phyloP scores from a whole-genome alignment of 2,888 invertebrate genomes.

The Latrodectus elegans region DNA sequence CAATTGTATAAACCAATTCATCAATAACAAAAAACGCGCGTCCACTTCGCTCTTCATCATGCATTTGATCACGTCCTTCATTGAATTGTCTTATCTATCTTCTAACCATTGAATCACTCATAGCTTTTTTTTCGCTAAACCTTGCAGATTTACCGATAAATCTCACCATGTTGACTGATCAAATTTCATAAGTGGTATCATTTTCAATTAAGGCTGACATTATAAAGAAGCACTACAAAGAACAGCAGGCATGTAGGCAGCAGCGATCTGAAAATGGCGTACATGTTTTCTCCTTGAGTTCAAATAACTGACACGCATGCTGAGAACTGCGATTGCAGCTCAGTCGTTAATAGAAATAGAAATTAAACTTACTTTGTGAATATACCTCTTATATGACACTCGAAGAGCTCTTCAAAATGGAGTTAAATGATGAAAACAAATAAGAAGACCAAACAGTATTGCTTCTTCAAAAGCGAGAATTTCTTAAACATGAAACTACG shows the following conservation, averaged over 20 bases:
- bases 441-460: too few relatives aligned
- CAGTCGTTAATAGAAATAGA: background rate
- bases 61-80: slow-evolving; percentile 14
- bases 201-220: background rate
- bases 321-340: background rate
- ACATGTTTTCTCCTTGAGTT: background rate
- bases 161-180: background rate
- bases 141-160: background rate
- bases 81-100: slow-evolving; percentile 17
- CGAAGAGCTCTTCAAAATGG: too few relatives aligned
- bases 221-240: background rate
- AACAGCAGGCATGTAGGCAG: background rate
- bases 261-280: background rate
- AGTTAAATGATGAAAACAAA: too few relatives aligned
- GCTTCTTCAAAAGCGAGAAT: too few relatives aligned
- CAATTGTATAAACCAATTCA: slow-evolving; percentile 14
- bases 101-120: background rate
- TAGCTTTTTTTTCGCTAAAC: background rate
- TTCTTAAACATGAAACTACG: too few relatives aligned
- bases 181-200: background rate
- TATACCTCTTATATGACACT: background rate
- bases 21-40: slow-evolving; percentile 6
- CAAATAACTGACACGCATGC: background rate
- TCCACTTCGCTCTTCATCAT: slow-evolving; percentile 27
- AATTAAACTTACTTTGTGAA: background rate